Conservation (phyloP, 92 coral and sea anemone species). For the Palythoa caribaeorum region DNA sequence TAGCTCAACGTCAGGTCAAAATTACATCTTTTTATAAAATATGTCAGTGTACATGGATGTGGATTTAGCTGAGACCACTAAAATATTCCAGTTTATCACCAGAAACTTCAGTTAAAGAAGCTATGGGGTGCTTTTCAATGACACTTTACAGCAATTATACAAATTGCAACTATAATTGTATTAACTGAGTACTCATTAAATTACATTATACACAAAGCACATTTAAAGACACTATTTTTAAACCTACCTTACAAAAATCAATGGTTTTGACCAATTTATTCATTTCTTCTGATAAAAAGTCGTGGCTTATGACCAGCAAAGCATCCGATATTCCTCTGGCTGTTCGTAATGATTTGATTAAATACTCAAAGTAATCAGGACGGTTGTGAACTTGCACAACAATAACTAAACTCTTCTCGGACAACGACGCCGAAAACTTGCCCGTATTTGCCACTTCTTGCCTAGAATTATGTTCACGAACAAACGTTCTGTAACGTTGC, state of each 20-base stretch:
- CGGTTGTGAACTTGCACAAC: constrained; percentile 94
- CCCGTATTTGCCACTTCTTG: constrained; percentile 70
- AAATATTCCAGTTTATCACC: too few relatives aligned
- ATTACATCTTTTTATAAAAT: too few relatives aligned
- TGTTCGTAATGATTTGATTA: constrained; percentile 75
- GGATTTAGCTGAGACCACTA: too few relatives aligned
- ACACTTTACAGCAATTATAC: too few relatives aligned
- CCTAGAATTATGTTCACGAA: constrained; percentile 59
- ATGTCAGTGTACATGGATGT: too few relatives aligned
- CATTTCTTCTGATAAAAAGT: constrained; percentile 78
- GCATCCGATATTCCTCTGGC: constrained; percentile 85
- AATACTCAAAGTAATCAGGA: constrained; percentile 81
- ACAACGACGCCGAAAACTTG: constrained; percentile 66
- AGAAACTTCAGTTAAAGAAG: too few relatives aligned
- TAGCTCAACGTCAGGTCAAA: too few relatives aligned
- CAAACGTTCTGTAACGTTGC: constrained; percentile 64
- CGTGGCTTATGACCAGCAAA: constrained; percentile 87
- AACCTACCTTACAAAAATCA: constrained; percentile 87
- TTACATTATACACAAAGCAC: background rate
- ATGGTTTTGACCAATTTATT: constrained; percentile 75
- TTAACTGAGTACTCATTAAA: too few relatives aligned
- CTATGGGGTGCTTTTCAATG: too few relatives aligned
- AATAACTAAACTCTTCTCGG: constrained; percentile 72
- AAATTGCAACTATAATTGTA: too few relatives aligned
- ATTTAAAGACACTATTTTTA: background rate